phyloP scores from a whole-genome alignment of 2,888 invertebrate genomes.

The Pristionchus maxplancki region DNA sequence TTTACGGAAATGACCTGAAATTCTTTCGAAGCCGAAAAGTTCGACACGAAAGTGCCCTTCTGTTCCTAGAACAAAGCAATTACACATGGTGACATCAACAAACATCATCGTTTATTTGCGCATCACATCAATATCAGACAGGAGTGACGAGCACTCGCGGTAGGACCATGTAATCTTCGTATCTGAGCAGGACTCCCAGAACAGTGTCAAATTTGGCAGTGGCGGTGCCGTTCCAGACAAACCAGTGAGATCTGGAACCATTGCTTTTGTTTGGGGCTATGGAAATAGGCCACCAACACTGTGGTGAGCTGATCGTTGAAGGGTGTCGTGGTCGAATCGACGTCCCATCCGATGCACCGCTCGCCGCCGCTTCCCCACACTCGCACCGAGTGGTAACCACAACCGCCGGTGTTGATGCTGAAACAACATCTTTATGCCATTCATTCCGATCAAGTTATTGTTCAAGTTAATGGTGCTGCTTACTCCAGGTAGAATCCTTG shows the following conservation, averaged over 20 bases:
- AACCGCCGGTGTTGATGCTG: not conserved
- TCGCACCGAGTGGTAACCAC: not conserved
- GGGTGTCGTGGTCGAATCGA: not conserved
- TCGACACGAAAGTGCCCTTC: too few relatives aligned
- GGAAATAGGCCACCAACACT: not conserved
- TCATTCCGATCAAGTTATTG: not conserved
- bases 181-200: not conserved
- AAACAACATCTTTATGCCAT: not conserved
- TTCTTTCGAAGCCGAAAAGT: too few relatives aligned
- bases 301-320: not conserved
- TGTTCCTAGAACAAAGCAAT: too few relatives aligned
- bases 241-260: not conserved
- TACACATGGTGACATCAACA: too few relatives aligned
- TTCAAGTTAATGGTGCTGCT: not conserved
- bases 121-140: too few relatives aligned
- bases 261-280: not conserved
- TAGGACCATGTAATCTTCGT: constrained; percentile 1
- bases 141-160: not conserved
- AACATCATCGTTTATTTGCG: too few relatives aligned
- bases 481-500: not conserved
- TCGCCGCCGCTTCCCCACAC: not conserved
- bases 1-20: too few relatives aligned
- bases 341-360: not conserved
- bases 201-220: not conserved
- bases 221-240: not conserved